Evolutionary conservation across 2,888 invertebrate genomes (phyloP).

Genomic region (Formica aserva): DNA sequence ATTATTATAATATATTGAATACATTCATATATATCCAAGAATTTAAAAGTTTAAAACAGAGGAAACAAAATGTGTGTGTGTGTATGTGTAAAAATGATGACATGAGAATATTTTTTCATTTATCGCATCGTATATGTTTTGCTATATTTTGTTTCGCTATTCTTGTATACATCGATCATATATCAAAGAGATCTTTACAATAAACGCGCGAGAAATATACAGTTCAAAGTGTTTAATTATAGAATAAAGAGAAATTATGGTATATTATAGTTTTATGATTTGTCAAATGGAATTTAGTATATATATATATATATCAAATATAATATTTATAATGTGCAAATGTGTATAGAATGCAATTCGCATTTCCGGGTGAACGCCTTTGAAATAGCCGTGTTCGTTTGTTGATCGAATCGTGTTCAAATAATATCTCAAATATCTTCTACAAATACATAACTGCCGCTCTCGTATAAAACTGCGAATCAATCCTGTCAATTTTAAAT

Average conservation of each 20-base stretch:
- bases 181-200: conserved; percentile 5
- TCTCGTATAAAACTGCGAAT: conserved; percentile 18
- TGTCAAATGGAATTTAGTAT: neutral
- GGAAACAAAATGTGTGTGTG: neutral
- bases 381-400: conserved; percentile 30
- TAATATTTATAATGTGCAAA: conserved; percentile 19
- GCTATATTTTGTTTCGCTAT: neutral
- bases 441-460: neutral
- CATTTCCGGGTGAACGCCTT: neutral
- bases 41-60: neutral
- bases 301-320: conserved; percentile 17
- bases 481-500: conserved; percentile 25
- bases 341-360: conserved; percentile 26
- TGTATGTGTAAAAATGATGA: neutral
- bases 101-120: neutral
- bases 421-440: conserved; percentile 28
- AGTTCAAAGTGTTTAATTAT: neutral
- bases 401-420: conserved; percentile 14
- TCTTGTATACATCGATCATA: neutral
- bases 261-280: conserved; percentile 3
- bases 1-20: neutral
- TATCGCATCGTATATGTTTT: neutral
- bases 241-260: neutral
- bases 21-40: neutral
- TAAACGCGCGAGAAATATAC: neutral